Percentiles rank a stretch among this genome's conserved stretches.
Conservation (phyloP, 2,113 vertebrate species). For the Phyllopteryx taeniolatus region DNA sequence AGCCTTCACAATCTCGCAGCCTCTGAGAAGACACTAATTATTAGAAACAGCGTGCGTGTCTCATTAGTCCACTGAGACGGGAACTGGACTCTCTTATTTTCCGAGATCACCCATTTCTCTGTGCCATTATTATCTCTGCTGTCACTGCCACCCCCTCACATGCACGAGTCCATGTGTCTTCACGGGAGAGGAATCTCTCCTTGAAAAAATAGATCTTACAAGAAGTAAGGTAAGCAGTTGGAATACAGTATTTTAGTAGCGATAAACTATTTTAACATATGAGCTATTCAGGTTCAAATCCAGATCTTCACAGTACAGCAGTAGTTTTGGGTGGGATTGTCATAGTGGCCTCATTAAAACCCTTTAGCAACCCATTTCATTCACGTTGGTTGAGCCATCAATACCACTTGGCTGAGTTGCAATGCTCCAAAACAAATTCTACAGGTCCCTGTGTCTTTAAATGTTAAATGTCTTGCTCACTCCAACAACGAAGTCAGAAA, state of each 20-base stretch:
- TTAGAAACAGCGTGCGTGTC: conserved; percentile 16
- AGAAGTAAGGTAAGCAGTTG: no score
- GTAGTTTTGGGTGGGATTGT: background rate
- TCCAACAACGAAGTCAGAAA: no score
- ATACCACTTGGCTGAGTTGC: no score
- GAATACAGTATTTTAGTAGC: no score
- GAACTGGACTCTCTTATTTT: conserved; percentile 10
- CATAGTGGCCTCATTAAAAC: background rate
- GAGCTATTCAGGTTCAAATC: background rate
- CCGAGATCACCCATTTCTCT: conserved; percentile 2
- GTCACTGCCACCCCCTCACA: background rate
- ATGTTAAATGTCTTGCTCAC: no score
- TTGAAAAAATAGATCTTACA: background rate
- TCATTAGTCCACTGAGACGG: conserved; percentile 16
- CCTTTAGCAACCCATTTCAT: background rate
- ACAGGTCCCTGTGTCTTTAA: no score
- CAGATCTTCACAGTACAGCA: background rate
- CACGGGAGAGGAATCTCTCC: conserved; percentile 12
- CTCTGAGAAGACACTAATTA: conserved; percentile 42
- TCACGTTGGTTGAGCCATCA: no score
- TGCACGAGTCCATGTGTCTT: conserved; percentile 10
- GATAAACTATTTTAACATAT: background rate
- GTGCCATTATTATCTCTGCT: conserved; percentile 20
- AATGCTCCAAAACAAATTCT: no score
- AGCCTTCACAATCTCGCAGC: conserved; percentile 13